A percentile compares a stretch with the other conserved stretches of the same genome.
Evolutionary conservation across 2,113 vertebrate species (phyloP).

Genomic region (Odontophorus gujanensis): DNA sequence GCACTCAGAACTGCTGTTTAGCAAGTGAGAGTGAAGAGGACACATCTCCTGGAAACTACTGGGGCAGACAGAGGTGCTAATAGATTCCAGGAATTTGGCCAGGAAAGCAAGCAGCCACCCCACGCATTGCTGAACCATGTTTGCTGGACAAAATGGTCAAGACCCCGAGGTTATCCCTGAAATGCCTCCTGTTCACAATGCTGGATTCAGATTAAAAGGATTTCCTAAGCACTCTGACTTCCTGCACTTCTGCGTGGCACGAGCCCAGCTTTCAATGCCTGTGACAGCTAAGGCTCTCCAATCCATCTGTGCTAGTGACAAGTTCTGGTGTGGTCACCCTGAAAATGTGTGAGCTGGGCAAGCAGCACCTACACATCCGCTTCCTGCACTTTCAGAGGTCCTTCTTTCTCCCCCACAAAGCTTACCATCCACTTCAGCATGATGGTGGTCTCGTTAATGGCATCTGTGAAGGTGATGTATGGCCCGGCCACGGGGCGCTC

Average conservation of each 20-base stretch:
- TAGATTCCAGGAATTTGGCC: background rate
- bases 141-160: background rate
- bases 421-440: conserved; percentile 98
- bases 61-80: background rate
- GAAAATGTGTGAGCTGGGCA: background rate
- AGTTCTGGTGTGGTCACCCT: background rate
- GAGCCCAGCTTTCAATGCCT: background rate
- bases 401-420: background rate
- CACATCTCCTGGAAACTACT: background rate
- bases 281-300: background rate
- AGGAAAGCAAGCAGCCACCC: background rate
- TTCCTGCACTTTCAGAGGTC: background rate
- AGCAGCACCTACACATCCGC: background rate
- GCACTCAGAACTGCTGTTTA: background rate
- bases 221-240: background rate
- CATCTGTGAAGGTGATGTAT: conserved; percentile 97
- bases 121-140: background rate
- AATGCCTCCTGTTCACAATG: background rate
- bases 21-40: background rate
- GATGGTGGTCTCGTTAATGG: conserved; percentile 95
- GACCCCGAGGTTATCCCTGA: background rate
- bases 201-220: background rate
- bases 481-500: conserved; percentile 91
- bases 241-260: accelerated
- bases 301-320: background rate